These are phyloP conservation scores for Boleophthalmus pectinirostris DNA, from an alignment of 2,113 vertebrate genomes.

Conservation along the genomic window DNA sequence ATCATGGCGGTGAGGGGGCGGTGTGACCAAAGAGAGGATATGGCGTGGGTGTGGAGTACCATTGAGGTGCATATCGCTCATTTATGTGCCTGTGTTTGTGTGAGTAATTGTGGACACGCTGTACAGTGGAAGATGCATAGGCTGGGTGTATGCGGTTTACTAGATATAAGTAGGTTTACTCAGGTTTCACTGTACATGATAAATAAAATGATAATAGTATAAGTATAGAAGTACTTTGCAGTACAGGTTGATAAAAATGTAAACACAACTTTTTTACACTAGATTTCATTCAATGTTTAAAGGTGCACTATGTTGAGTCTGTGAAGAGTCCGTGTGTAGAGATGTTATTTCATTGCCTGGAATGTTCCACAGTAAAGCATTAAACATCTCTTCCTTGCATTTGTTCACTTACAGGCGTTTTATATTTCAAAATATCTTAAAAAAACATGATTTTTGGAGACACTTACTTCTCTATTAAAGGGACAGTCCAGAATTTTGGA, in stretches of 20 bases:
- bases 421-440: no score
- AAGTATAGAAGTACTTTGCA: no score
- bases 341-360: not conserved
- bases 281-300: no score
- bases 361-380: no score
- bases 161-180: not conserved
- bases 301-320: no score
- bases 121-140: slow-evolving; percentile 10
- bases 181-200: not conserved
- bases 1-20: slow-evolving; percentile 65
- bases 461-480: no score
- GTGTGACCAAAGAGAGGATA: slow-evolving; percentile 69
- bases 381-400: no score
- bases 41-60: slow-evolving; percentile 69
- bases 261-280: no score
- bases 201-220: not conserved
- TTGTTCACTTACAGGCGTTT: no score
- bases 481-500: no score
- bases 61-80: slow-evolving; percentile 57
- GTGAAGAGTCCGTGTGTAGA: no score
- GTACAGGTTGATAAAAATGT: not conserved
- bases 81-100: slow-evolving; percentile 43
- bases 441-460: no score
- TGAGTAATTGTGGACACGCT: slow-evolving; percentile 44
- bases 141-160: not conserved